Evolutionary conservation across 2,113 vertebrate genomes (phyloP).

Genomic region (Takifugu flavidus): DNA sequence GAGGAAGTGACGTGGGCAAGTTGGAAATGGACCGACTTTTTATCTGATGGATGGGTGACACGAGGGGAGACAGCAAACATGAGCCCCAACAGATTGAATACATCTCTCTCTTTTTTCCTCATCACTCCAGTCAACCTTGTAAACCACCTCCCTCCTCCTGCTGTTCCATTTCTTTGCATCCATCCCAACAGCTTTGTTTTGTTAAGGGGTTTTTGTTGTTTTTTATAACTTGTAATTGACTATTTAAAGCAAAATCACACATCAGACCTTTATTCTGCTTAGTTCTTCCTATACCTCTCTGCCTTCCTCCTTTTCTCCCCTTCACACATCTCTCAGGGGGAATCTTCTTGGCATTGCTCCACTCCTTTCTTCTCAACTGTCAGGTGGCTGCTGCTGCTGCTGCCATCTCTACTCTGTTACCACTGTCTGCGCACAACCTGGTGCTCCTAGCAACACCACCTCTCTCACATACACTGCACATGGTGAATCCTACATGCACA

Average conservation of each 20-base stretch:
- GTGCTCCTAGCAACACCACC: conserved; percentile 79
- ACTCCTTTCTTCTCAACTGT: conserved; percentile 74
- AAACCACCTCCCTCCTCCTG: conserved; percentile 45
- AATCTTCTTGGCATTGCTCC: conserved; percentile 78
- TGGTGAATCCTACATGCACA: conserved; percentile 38
- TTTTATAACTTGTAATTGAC: conserved; percentile 3
- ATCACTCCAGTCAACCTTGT: conserved; percentile 58
- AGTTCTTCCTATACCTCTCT: conserved; percentile 43
- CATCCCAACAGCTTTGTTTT: conserved; percentile 15
- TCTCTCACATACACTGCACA: conserved; percentile 60
- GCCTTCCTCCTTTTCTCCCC: conserved; percentile 57
- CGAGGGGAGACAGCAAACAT: conserved; percentile 39
- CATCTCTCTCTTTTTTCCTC: conserved; percentile 43
- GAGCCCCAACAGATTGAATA: conserved; percentile 61
- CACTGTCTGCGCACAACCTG: conserved; percentile 72
- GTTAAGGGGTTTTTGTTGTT: conserved; percentile 21
- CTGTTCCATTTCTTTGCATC: conserved; percentile 51
- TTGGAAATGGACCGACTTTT: conserved; percentile 47
- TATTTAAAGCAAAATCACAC: not conserved
- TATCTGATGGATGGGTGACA: conserved; percentile 59
- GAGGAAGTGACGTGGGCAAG: conserved; percentile 56
- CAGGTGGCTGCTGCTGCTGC: conserved; percentile 68
- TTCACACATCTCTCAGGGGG: conserved; percentile 67
- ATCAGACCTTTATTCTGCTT: conserved; percentile 32
- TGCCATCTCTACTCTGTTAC: conserved; percentile 59